Evolutionary conservation across 1,140 invertebrate species (phyloP).

Genomic region (Drosophila pectinifera): DNA sequence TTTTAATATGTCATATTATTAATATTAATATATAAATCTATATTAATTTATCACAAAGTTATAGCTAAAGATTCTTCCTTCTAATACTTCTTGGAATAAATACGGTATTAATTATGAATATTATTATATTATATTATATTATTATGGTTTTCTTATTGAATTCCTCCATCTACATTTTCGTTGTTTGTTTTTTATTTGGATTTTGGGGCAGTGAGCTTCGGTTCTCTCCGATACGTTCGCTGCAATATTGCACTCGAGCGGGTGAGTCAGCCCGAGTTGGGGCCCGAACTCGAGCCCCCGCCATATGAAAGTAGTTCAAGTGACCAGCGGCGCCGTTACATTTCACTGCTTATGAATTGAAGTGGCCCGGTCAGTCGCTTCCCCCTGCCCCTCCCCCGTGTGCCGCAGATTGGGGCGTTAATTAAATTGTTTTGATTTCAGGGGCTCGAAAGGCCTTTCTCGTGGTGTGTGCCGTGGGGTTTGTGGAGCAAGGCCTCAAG

Average conservation of each 20-base stretch:
- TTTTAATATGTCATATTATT: neutral
- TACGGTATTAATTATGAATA: too few species aligned
- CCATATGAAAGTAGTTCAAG: constrained; percentile 74
- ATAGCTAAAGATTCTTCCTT: too few species aligned
- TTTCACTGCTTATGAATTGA: constrained; percentile 68
- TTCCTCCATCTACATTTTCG: neutral
- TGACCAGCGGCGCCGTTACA: constrained; percentile 75
- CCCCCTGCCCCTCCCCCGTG: neutral
- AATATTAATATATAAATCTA: neutral
- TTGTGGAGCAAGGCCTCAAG: constrained; percentile 3
- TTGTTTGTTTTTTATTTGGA: neutral
- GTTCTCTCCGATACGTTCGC: constrained; percentile 6
- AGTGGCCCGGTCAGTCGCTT: constrained; percentile 37
- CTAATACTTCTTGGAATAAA: too few species aligned
- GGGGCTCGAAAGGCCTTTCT: constrained; percentile 33
- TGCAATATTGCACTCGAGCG: constrained; percentile 16
- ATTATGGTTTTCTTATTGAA: neutral
- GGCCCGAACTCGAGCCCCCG: constrained; percentile 21
- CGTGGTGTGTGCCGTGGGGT: constrained; percentile 1
- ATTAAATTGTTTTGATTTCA: constrained; percentile 74
- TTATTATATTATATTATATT: too few species aligned
- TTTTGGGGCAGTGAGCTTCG: constrained; percentile 1
- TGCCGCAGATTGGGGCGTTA: constrained; percentile 53
- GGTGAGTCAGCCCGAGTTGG: constrained; percentile 11
- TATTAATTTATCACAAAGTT: neutral